A percentile compares a stretch with the other conserved stretches of the same genome.
These are phyloP conservation scores for Planococcus citri DNA, from an alignment of 1,140 invertebrate genomes.

Conservation along the genomic window DNA sequence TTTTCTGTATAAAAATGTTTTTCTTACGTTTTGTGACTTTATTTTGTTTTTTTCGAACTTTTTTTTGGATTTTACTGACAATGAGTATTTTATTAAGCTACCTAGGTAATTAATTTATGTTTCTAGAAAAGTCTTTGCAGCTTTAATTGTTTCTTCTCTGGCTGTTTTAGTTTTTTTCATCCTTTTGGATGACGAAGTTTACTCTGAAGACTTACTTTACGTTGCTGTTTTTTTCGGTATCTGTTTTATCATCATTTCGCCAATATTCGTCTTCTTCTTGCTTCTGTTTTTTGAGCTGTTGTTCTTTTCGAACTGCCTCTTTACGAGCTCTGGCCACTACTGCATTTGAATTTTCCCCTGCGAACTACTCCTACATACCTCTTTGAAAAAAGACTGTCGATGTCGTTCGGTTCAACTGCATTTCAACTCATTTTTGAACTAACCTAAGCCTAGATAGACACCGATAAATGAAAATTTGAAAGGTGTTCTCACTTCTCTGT, in stretches of 20 bases:
- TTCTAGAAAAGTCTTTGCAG: slow-evolving; percentile 70
- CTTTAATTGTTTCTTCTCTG: slow-evolving; percentile 83
- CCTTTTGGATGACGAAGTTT: too few relatives aligned
- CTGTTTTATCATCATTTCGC: slow-evolving; percentile 88
- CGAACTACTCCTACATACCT: slow-evolving; percentile 94
- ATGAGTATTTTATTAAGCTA: too few relatives aligned
- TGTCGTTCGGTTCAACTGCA: too few relatives aligned
- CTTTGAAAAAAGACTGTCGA: too few relatives aligned
- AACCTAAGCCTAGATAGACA: too few relatives aligned
- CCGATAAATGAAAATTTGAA: too few relatives aligned
- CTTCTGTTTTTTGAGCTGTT: slow-evolving; percentile 53
- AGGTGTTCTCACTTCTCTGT: too few relatives aligned
- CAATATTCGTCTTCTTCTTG: slow-evolving; percentile 76
- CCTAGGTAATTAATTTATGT: slow-evolving; percentile 75
- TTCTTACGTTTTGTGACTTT: too few relatives aligned
- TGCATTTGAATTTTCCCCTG: slow-evolving; percentile 78
- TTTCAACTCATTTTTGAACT: too few relatives aligned
- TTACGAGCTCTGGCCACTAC: slow-evolving; percentile 73
- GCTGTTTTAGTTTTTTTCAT: slow-evolving; percentile 66
- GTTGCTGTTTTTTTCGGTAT: slow-evolving; percentile 74
- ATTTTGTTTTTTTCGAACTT: too few relatives aligned
- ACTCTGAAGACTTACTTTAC: slow-evolving; percentile 68
- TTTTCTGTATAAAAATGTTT: too few relatives aligned
- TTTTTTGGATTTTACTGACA: too few relatives aligned
- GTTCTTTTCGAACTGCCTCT: slow-evolving; percentile 56